Base-by-base conservation (phyloP, 2,113 vertebrate species). In the Apistogramma diplotaenia region DNA sequence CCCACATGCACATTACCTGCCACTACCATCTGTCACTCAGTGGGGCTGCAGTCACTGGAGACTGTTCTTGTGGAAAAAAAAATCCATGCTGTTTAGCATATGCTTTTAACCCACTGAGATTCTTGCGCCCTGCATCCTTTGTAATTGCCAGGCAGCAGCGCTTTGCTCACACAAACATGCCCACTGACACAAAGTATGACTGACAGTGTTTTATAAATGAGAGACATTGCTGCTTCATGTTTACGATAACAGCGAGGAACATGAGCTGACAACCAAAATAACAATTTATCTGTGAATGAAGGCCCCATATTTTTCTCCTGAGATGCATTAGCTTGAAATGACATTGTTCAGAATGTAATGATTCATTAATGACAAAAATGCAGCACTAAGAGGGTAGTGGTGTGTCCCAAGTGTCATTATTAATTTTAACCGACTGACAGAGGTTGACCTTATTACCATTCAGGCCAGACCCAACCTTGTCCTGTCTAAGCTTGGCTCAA, bases 11-110 rank as follows among this genome's bases (percentile, higher is more conserved):
- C 25, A 10, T 56, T 46, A 78, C 78, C 86, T 82, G 85, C 75
- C 90, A 79, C 74, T 54, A 76, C 89, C 89, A 92, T 91, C 86
- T 91, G 92, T 87, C 61, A 73, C 87, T 86, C 79, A 6, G 40
- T 55, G 67, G 87, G 89, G 78, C 62, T 82, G 90, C 53, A 60
- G 49, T 85, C 33, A 59, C 73, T 27, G 1, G 49, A 85, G 70
- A 84, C 74, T 67, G 40, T 73, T 87, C 79, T 84, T 76, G 77
- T 51, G 75, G 75, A 49, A 78, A 78, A 70, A 76, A 81, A 58
- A 31, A 79, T 58, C 54, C 76, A 61, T 83, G 67, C 83, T 83
- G 85, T 82, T 91, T 78, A 80, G 73, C 58, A 78, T 81, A 79
- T 88, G 49, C 23, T 7, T 51, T 67, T 21, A 56, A 55, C 46